Evolutionary conservation across 2,797 vertebrate genomes (phyloP).

Genomic region (Lates japonicus): DNA sequence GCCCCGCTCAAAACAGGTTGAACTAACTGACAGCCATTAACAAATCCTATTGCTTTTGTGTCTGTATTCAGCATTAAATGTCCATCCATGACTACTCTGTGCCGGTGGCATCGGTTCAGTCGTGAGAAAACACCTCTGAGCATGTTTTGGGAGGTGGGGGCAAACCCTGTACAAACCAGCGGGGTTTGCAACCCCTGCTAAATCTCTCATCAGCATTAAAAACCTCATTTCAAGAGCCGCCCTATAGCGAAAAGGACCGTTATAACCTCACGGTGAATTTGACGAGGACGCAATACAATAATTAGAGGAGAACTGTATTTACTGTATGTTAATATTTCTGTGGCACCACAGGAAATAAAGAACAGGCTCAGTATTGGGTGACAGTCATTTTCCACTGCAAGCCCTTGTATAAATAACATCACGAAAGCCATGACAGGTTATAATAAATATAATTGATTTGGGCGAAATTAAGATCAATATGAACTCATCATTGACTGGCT

Average conservation of each 20-base stretch:
- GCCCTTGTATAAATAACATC: neutral
- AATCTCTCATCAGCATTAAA: slow-evolving; percentile 69
- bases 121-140: slow-evolving; percentile 73
- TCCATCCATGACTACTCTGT: slow-evolving; percentile 32
- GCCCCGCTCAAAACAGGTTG: slow-evolving; percentile 35
- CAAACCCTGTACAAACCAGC: slow-evolving; percentile 44
- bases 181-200: slow-evolving; percentile 52
- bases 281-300: slow-evolving; percentile 24
- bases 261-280: slow-evolving; percentile 41
- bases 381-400: slow-evolving; percentile 1
- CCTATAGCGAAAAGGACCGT: slow-evolving; percentile 28
- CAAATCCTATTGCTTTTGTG: slow-evolving; percentile 37
- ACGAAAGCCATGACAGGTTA: neutral
- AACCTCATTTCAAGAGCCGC: slow-evolving; percentile 53
- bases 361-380: neutral
- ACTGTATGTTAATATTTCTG: slow-evolving; percentile 4
- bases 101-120: slow-evolving; percentile 45
- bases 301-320: slow-evolving; percentile 20
- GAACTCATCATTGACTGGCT: slow-evolving; percentile 39
- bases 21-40: slow-evolving; percentile 48
- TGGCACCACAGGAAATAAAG: slow-evolving; percentile 8
- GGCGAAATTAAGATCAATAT: slow-evolving; percentile 19
- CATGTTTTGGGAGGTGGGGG: slow-evolving; percentile 52
- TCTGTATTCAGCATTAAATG: slow-evolving; percentile 43
- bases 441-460: slow-evolving; percentile 10